phyloP scores from a whole-genome alignment of 2,113 vertebrate species.

The Trichechus manatus region DNA sequence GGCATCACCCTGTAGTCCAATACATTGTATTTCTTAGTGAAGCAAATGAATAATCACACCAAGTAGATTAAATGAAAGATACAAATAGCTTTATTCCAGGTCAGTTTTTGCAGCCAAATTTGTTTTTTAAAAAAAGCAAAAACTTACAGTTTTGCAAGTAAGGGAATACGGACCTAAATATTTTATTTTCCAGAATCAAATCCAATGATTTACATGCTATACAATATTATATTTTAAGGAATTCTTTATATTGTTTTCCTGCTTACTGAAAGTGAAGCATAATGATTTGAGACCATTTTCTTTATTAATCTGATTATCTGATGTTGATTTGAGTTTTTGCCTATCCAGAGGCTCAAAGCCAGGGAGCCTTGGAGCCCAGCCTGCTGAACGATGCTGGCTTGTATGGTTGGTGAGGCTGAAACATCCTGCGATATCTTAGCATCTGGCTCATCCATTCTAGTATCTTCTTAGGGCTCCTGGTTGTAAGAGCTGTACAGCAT shows the following conservation, averaged over 20 bases:
- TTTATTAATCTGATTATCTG: slow-evolving; percentile 52
- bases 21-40: background rate
- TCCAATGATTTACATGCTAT: background rate
- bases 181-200: slow-evolving; percentile 41
- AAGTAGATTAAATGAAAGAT: background rate
- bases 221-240: background rate
- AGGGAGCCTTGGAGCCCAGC: background rate
- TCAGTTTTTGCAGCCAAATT: slow-evolving; percentile 37
- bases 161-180: background rate
- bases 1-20: background rate
- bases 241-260: slow-evolving; percentile 57
- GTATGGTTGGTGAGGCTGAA: background rate
- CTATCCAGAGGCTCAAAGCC: background rate
- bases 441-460: background rate
- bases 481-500: background rate
- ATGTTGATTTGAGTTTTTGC: slow-evolving; percentile 49
- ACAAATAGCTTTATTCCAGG: background rate
- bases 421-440: background rate
- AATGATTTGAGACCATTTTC: slow-evolving; percentile 57
- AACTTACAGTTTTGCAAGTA: slow-evolving; percentile 33
- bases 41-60: slow-evolving; percentile 15
- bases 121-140: background rate
- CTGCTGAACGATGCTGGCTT: background rate
- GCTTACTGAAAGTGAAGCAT: slow-evolving; percentile 54
- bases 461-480: background rate